These are phyloP conservation scores for Malthinus flaveolus DNA, from an alignment of 2,888 invertebrate genomes.

Conservation along the genomic window DNA sequence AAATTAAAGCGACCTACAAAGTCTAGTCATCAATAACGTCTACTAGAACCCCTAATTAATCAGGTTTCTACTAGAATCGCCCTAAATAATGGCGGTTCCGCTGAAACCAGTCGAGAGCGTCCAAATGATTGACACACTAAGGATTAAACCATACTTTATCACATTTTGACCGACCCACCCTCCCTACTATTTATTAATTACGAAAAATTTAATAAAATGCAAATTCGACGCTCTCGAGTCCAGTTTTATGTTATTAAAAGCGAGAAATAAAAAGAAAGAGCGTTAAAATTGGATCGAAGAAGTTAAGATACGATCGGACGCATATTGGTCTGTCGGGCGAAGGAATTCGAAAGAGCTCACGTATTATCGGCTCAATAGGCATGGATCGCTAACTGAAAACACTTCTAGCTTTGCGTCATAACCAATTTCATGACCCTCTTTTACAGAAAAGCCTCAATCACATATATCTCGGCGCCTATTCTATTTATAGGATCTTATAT, in stretches of 20 bases:
- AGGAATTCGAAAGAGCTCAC: conserved; percentile 45
- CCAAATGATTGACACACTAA: conserved; percentile 26
- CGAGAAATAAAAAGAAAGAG: conserved; percentile 22
- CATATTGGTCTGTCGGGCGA: conserved; percentile 48
- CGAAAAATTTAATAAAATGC: too few species aligned
- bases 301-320: conserved; percentile 29
- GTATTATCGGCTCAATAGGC: conserved; percentile 49
- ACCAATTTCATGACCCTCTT: conserved; percentile 46
- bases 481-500: conserved; percentile 48
- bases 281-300: conserved; percentile 18
- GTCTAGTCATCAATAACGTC: conserved; percentile 47
- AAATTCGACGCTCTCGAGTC: background rate
- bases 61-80: conserved; percentile 36
- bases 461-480: conserved; percentile 48
- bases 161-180: conserved; percentile 17
- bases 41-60: conserved; percentile 44
- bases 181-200: background rate
- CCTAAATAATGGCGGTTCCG: conserved; percentile 37
- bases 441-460: conserved; percentile 43
- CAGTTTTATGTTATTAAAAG: background rate
- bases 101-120: conserved; percentile 22
- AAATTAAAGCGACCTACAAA: conserved; percentile 49
- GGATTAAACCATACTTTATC: conserved; percentile 25
- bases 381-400: conserved; percentile 47
- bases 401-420: conserved; percentile 45